Evolutionary conservation across 1,140 invertebrate species (phyloP), one percentile per base, ranked within the genome.

Genomic region (Dinoponera quadriceps): DNA sequence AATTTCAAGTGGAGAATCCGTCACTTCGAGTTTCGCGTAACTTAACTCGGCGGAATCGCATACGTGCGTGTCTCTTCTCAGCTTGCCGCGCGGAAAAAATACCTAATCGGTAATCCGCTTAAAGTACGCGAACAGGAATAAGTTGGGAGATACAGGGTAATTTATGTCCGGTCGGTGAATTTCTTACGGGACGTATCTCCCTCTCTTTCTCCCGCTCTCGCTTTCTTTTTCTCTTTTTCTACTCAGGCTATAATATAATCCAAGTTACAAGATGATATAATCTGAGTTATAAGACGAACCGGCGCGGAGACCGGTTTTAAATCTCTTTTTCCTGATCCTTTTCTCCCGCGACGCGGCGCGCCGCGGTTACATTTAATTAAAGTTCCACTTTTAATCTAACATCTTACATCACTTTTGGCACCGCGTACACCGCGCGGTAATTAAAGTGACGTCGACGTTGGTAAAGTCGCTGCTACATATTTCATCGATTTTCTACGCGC

Each of bases 321-420:
- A 78, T 78, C 29, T 55, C 63, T 78, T 69, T 78, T 57, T 71
- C 49, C 5, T 44, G 38, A 71, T 29, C n/a, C 38, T 48, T 57
- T 57, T 14, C 22, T 22, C 3, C 38, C 0, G 38, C 38, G 38
- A 44, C 38, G 49, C 54, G 54, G 75, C 25, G 75, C 25, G 59
- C n/a, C 14, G 22, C 16, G 55, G 71, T 62, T 69, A 71, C 33
- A 80, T 80, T 80, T 80, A 80, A 80, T 80, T 80, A 80, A 80
- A 80, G 65, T 80, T 80, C 33, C 22, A 80, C 65, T 80, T 71
- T 80, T 80, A 80, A 80, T 80, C 75, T 80, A 59, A 33, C 59
- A 71, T 69, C 66, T 69, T 69, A 69, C 66, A 69, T 80, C 65
- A 80, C 54, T 80, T 80, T 80, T 80, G 33, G 38, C 38, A 44